Conservation (phyloP, 2,113 vertebrate genomes). For the Alouatta palliata region DNA sequence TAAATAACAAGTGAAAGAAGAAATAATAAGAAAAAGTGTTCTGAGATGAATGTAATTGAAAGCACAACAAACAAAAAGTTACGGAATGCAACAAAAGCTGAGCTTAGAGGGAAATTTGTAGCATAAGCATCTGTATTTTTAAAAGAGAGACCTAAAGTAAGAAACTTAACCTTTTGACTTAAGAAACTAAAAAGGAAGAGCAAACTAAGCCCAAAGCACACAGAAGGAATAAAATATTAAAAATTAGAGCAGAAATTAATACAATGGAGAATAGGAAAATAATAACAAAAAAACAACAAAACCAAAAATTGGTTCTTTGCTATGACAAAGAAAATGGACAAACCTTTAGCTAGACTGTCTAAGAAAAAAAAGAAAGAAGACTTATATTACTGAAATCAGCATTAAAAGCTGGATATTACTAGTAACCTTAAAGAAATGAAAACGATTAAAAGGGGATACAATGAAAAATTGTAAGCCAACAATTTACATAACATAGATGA, state of each 20-base stretch:
- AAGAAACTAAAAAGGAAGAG: not conserved
- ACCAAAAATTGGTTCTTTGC: not conserved
- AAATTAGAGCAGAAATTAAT: not conserved
- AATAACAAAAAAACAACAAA: not conserved
- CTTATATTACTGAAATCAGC: not conserved
- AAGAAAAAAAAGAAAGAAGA: not conserved
- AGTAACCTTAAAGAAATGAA: not conserved
- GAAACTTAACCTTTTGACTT: not conserved
- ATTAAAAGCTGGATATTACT: not conserved
- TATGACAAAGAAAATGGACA: not conserved
- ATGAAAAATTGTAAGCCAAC: not conserved
- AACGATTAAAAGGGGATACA: not conserved
- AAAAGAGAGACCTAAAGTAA: slow-evolving; percentile 15
- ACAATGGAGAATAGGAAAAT: not conserved
- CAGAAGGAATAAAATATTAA: not conserved
- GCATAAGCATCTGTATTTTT: not conserved
- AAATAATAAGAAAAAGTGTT: not conserved
- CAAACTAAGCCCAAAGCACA: not conserved
- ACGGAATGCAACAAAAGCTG: not conserved
- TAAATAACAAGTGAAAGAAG: not conserved
- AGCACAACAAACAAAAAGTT: not conserved
- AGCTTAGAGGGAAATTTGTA: not conserved
- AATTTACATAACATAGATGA: not conserved
- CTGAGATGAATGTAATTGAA: not conserved
- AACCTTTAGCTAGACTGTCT: not conserved